These are phyloP conservation scores for Chiloscyllium punctatum DNA, from an alignment of 2,797 vertebrate genomes.

Conservation along the genomic window DNA sequence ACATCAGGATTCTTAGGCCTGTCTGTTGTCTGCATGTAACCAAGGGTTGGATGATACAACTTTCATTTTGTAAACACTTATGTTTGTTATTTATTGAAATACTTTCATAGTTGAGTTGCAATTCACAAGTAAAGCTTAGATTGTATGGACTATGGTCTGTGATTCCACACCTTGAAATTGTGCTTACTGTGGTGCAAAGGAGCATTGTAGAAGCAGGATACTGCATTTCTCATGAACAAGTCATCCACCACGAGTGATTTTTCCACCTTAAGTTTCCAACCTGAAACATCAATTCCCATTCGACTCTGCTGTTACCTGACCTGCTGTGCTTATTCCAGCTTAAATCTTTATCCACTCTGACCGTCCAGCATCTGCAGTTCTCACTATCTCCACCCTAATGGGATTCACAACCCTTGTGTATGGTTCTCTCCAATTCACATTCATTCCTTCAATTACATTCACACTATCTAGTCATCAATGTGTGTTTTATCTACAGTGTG, in stretches of 20 bases:
- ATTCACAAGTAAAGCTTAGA: background rate
- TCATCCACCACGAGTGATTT: background rate
- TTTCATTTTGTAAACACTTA: background rate
- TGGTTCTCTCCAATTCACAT: too few relatives aligned
- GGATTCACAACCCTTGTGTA: too few relatives aligned
- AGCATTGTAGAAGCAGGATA: background rate
- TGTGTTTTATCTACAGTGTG: too few relatives aligned
- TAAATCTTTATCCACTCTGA: too few relatives aligned
- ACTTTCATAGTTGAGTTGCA: background rate
- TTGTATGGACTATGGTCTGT: background rate
- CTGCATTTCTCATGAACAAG: background rate
- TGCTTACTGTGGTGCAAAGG: background rate
- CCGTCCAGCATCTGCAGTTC: too few relatives aligned
- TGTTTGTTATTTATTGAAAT: background rate
- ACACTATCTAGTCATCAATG: too few relatives aligned
- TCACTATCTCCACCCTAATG: background rate
- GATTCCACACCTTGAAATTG: background rate
- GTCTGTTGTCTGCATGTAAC: background rate
- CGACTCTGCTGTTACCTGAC: too few relatives aligned
- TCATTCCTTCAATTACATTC: too few relatives aligned
- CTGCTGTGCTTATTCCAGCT: too few relatives aligned
- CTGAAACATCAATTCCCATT: too few relatives aligned
- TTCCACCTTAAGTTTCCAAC: background rate
- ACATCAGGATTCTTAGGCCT: background rate
- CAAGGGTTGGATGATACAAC: background rate